Evolutionary conservation across 2,888 invertebrate genomes (phyloP).

Genomic region (Eristalis arbustorum): DNA sequence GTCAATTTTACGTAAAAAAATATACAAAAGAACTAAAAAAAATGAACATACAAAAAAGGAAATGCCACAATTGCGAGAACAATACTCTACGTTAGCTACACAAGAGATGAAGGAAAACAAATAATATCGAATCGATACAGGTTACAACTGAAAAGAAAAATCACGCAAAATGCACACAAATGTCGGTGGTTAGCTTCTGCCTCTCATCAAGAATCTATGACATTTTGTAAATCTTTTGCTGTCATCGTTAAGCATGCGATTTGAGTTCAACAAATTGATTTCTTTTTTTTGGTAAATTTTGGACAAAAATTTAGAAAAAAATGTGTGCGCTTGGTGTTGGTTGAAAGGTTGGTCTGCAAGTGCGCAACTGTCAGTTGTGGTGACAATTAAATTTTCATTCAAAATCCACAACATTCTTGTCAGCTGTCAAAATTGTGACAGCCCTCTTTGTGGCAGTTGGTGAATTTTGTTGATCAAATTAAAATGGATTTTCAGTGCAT

Average conservation of each 20-base stretch:
- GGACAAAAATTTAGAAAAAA: not conserved
- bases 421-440: too few relatives aligned
- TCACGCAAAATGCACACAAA: not conserved
- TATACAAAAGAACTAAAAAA: constrained; percentile 28
- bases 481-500: too few relatives aligned
- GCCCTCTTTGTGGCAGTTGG: too few relatives aligned
- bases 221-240: not conserved
- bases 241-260: not conserved
- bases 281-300: not conserved
- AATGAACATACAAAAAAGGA: constrained; percentile 17
- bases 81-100: constrained; percentile 36
- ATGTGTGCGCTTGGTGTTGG: not conserved
- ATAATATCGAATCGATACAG: constrained; percentile 12
- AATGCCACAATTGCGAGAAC: constrained; percentile 48
- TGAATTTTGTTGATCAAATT: too few relatives aligned
- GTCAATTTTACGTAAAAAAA: constrained; percentile 46
- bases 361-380: too few relatives aligned
- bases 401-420: too few relatives aligned
- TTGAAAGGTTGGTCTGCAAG: not conserved
- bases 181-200: not conserved
- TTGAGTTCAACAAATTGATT: not conserved
- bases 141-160: not conserved
- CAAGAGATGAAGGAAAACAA: not conserved
- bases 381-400: too few relatives aligned
- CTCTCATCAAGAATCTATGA: not conserved